Conservation (phyloP, 2,888 invertebrate species). For the Eristalinus aeneus region DNA sequence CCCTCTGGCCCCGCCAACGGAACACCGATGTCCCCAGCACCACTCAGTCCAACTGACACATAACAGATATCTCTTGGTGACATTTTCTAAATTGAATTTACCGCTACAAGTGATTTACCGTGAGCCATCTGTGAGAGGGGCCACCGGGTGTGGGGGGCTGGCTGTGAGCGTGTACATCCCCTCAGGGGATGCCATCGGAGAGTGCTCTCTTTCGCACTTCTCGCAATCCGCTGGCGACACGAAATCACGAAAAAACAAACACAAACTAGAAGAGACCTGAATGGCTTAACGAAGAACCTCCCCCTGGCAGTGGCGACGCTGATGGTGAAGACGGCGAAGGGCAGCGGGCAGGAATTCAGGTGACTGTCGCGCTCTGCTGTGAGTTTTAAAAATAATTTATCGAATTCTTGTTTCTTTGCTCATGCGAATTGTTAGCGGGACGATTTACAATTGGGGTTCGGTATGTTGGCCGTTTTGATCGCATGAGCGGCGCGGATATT, state of each 20-base stretch:
- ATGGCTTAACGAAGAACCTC: background rate
- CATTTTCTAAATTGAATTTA: slow-evolving; percentile 58
- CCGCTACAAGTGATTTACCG: slow-evolving; percentile 2
- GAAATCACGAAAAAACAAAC: background rate
- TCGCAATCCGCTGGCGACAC: background rate
- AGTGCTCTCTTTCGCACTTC: background rate
- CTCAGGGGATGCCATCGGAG: background rate
- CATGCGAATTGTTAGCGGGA: slow-evolving; percentile 44
- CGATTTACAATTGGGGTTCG: slow-evolving; percentile 41
- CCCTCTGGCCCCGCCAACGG: background rate
- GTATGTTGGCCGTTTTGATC: slow-evolving; percentile 30
- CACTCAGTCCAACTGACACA: slow-evolving; percentile 37
- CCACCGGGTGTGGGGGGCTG: background rate
- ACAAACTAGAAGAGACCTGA: background rate
- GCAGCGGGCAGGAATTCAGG: slow-evolving; percentile 10
- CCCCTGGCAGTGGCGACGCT: too few relatives aligned
- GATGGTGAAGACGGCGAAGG: background rate
- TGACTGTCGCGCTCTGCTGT: slow-evolving; percentile 34
- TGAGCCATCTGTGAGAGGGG: background rate
- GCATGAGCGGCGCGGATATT: slow-evolving; percentile 34
- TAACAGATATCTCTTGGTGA: slow-evolving; percentile 58
- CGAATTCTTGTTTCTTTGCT: slow-evolving; percentile 50
- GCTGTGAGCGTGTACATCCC: background rate
- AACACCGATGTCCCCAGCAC: background rate
- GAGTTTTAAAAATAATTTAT: slow-evolving; percentile 66